A percentile compares a stretch with the other conserved stretches of the same genome.
These are phyloP conservation scores for Furcifer pardalis DNA, from an alignment of 2,797 vertebrate species.

Conservation along the genomic window DNA sequence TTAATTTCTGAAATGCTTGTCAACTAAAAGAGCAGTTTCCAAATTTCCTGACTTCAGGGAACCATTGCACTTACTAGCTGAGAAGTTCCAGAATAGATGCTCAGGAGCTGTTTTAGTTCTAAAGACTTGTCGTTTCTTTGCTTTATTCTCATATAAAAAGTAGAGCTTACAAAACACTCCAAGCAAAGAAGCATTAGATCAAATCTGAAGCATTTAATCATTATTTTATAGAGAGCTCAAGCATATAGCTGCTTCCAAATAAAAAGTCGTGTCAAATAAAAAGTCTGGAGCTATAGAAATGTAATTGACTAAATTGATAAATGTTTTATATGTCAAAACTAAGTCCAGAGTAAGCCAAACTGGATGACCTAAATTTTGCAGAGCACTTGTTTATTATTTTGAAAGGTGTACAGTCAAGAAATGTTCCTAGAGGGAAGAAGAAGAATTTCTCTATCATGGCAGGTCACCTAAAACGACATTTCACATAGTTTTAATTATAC, in stretches of 20 bases:
- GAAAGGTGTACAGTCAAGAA: neutral
- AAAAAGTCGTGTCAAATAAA: neutral
- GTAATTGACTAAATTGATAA: neutral
- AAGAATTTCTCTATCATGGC: neutral
- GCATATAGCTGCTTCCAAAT: neutral
- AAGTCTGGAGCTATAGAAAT: neutral
- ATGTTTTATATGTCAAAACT: neutral
- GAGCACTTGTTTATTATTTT: neutral
- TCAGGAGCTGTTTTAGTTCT: neutral
- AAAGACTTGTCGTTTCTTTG: neutral
- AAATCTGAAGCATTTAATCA: neutral
- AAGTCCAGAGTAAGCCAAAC: neutral
- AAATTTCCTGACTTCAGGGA: neutral
- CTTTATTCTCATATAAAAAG: neutral
- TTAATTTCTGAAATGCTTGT: neutral
- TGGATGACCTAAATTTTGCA: neutral
- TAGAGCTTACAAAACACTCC: neutral
- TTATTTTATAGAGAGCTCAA: neutral
- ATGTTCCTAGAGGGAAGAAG: neutral
- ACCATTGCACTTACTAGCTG: neutral
- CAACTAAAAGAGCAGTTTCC: neutral
- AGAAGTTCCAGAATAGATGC: neutral
- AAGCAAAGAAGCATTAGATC: too few relatives aligned
- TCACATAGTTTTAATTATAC: too few relatives aligned
- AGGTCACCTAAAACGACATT: neutral